Evolutionary conservation across 2,888 invertebrate species (phyloP), one percentile per base, ranked within the genome.

Genomic region (Meteorus colon): DNA sequence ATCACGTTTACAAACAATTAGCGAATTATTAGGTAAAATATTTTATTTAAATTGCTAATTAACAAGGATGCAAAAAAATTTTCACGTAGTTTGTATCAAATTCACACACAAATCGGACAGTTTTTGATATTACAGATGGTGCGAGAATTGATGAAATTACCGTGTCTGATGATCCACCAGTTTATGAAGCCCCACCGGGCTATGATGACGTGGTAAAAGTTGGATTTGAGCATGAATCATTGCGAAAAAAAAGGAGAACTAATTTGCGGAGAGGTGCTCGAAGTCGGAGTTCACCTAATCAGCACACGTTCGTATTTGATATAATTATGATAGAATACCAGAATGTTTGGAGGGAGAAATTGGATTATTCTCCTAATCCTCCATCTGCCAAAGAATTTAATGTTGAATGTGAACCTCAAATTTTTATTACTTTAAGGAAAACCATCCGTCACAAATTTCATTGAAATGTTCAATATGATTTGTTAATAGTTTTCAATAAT

Each of bases 151-250:
- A 90, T 85, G 88, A 90, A 86, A 91, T 91, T 66, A 85, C 88
- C 2, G 85, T 91, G 0, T 89, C 91, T 59, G 93, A 94, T 77
- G 94, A 94, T 48, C 93, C 93, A 12, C 94, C 94, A 0, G 91
- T 91, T 66, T 94, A 94, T 86, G 94, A 94, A 85, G 92, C 93
- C 0, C 94, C 94, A 0, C 94, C 94, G 0, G 93, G 93, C 78
- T 95, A 95, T 83, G 93, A 93, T 76, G 94, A 94, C 77, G 92
- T 94, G n/a, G 91, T 93, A 41, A 93, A 92, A 83, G 85, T 92
- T 65, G 90, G 91, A 16, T 89, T 91, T 86, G 91, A 91, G 27
- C 88, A 89, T 77, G 90, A 91, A 80, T 84, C 89, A 41, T 83
- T 87, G 4, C 77, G 80, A 41, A 82, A 83, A 19, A 85, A 84